These are phyloP conservation scores for Mayetiola destructor DNA, from an alignment of 2,888 invertebrate species.

Conservation along the genomic window DNA sequence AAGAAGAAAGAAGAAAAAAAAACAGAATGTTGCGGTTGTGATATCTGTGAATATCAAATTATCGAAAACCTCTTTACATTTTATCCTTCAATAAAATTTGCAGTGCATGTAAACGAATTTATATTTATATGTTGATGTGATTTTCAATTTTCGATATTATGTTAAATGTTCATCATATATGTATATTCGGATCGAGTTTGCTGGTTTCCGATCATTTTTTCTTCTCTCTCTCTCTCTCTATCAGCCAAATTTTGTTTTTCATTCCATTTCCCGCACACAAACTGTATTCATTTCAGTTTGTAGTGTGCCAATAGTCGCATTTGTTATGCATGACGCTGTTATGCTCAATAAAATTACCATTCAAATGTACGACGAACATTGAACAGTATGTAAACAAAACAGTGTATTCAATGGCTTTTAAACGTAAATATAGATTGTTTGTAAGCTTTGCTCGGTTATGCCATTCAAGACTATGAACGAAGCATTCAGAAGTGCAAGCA, in stretches of 20 bases:
- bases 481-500: not conserved
- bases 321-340: not conserved
- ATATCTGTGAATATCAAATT: no score
- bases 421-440: conserved; percentile 9
- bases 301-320: not conserved
- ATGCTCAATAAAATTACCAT: conserved; percentile 7
- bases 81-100: no score
- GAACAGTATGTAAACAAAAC: conserved; percentile 1
- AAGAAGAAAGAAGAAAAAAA: no score
- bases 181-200: no score
- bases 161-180: no score
- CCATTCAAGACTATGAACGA: not conserved
- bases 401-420: conserved; percentile 1
- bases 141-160: not conserved
- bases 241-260: no score
- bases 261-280: not conserved
- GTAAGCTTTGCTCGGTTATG: not conserved
- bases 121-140: not conserved
- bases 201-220: not conserved
- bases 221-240: not conserved
- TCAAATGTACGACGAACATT: no score
- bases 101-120: conserved; percentile 7
- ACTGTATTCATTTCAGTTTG: not conserved
- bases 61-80: no score
- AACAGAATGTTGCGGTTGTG: no score